phyloP scores from a whole-genome alignment of 2,888 invertebrate genomes.

The Poecilobothrus nobilitatus region DNA sequence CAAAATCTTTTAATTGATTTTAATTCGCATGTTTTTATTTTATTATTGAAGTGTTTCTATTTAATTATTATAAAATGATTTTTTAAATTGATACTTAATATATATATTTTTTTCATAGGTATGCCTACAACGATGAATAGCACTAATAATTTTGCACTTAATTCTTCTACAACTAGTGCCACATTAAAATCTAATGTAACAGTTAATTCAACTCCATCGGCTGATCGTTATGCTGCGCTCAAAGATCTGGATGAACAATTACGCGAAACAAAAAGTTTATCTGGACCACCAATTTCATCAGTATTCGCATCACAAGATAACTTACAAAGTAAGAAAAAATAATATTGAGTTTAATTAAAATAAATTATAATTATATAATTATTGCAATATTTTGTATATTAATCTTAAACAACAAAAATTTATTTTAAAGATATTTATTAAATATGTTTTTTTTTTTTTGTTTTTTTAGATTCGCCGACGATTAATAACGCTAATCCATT shows the following conservation, averaged over 20 bases:
- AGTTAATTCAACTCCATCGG: conserved; percentile 43
- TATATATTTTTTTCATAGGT: conserved; percentile 16
- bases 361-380: too few species aligned
- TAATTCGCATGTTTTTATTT: conserved; percentile 8
- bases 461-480: conserved; percentile 12
- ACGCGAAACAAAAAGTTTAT: conserved; percentile 45
- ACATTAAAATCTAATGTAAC: conserved; percentile 30
- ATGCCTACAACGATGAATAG: conserved; percentile 13
- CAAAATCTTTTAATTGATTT: conserved; percentile 10
- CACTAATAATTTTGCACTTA: conserved; percentile 5
- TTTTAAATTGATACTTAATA: neutral
- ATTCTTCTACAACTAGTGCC: conserved; percentile 27
- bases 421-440: too few species aligned
- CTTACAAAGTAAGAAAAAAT: neutral
- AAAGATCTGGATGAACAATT: conserved; percentile 81
- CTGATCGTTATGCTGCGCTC: conserved; percentile 91
- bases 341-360: neutral
- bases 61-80: neutral
- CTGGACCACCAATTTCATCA: conserved; percentile 30
- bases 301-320: conserved; percentile 24
- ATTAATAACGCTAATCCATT: conserved; percentile 20
- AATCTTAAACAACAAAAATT: too few species aligned
- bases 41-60: conserved; percentile 7
- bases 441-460: too few species aligned
- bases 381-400: too few species aligned